Evolutionary conservation across 1,140 invertebrate species (phyloP).

Genomic region (Zophobas atratus): DNA sequence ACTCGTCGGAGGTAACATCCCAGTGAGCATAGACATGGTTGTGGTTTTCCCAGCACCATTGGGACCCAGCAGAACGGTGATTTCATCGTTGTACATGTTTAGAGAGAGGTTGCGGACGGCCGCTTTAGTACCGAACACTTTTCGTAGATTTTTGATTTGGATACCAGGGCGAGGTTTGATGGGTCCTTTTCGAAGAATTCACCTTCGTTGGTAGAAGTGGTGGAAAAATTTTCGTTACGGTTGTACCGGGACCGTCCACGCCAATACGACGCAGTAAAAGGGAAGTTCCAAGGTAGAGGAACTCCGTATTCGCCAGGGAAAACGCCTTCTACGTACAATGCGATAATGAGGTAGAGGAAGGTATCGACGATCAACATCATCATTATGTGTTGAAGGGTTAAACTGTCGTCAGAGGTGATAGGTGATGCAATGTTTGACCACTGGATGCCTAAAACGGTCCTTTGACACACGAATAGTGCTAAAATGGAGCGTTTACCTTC

Average conservation of each 20-base stretch:
- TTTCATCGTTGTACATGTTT: constrained; percentile 79
- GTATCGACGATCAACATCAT: constrained; percentile 78
- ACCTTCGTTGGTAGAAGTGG: background rate
- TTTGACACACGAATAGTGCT: no score
- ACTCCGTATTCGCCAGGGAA: constrained; percentile 81
- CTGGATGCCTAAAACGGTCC: constrained; percentile 74
- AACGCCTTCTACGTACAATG: constrained; percentile 84
- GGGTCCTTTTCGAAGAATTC: constrained; percentile 59
- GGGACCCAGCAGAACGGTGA: constrained; percentile 84
- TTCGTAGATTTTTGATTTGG: constrained; percentile 75
- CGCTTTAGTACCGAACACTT: constrained; percentile 72
- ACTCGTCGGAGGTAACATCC: constrained; percentile 75
- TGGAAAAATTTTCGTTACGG: background rate
- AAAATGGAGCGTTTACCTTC: constrained; percentile 63
- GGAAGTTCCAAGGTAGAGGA: constrained; percentile 82
- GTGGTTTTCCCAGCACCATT: constrained; percentile 83
- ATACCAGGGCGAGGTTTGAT: constrained; percentile 72
- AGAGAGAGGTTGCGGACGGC: constrained; percentile 74
- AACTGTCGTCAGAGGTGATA: constrained; percentile 80
- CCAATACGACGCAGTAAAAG: constrained; percentile 71
- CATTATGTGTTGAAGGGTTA: constrained; percentile 77
- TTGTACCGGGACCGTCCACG: constrained; percentile 48
- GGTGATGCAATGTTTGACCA: constrained; percentile 81
- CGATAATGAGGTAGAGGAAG: constrained; percentile 77
- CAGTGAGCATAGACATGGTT: constrained; percentile 87